Conservation (phyloP, 2,797 vertebrate genomes). For the Margarornis squamiger region DNA sequence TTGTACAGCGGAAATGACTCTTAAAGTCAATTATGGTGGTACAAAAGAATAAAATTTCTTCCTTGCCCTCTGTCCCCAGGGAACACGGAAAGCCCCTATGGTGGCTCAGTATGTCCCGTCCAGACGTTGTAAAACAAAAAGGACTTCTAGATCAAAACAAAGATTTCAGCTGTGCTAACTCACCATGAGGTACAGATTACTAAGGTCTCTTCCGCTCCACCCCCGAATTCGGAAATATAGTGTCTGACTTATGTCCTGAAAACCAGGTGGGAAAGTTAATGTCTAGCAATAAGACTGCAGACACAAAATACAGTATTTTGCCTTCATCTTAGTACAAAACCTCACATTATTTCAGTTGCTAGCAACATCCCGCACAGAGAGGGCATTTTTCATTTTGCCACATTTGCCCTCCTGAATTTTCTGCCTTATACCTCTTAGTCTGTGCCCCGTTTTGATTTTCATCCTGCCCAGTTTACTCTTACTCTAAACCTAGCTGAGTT, state of each 20-base stretch:
- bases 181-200: not conserved
- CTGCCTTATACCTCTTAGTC: not conserved
- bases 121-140: not conserved
- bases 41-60: not conserved
- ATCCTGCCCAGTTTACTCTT: not conserved
- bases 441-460: not conserved
- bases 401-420: not conserved
- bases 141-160: not conserved
- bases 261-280: not conserved
- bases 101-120: rapidly evolving
- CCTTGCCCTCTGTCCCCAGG: not conserved
- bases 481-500: not conserved
- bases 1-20: not conserved
- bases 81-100: not conserved
- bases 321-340: not conserved
- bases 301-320: not conserved
- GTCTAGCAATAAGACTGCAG: not conserved
- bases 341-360: not conserved
- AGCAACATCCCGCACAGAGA: not conserved
- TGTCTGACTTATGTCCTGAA: not conserved
- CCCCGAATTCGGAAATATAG: not conserved
- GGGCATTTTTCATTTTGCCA: not conserved
- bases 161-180: not conserved
- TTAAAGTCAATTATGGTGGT: not conserved
- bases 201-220: not conserved